Evolutionary conservation across 2,797 vertebrate genomes (phyloP).

Genomic region (Ispidina picta): DNA sequence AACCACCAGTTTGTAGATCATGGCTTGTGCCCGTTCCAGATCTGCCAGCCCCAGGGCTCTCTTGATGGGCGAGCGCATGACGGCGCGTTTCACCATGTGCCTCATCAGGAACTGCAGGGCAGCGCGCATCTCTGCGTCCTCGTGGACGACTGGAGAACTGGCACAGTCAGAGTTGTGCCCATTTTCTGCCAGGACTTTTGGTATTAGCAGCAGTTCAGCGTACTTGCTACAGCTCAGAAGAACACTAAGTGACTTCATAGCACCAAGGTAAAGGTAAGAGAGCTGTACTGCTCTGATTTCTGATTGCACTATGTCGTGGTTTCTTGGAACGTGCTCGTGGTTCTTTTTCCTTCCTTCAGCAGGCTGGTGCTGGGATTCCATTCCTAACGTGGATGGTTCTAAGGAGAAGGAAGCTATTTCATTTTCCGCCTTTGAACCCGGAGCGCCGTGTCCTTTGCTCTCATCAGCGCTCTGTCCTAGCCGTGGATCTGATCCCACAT

Average conservation of each 20-base stretch:
- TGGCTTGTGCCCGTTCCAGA: conserved; percentile 94
- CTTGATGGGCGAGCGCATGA: conserved; percentile 97
- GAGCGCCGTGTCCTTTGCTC: conserved; percentile 79
- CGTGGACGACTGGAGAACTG: conserved; percentile 88
- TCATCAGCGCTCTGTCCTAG: conserved; percentile 87
- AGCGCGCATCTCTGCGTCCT: conserved; percentile 92
- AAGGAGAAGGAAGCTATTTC: conserved; percentile 84
- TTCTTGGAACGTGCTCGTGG: conserved; percentile 85
- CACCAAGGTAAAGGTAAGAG: conserved; percentile 94
- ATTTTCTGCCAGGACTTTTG: conserved; percentile 88
- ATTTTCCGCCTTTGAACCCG: conserved; percentile 85
- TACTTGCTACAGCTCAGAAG: conserved; percentile 98
- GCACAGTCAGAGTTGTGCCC: conserved; percentile 93
- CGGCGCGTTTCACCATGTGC: conserved; percentile 96
- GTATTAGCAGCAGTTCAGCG: conserved; percentile 94
- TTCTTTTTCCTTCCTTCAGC: conserved; percentile 86
- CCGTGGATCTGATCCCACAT: conserved; percentile 76
- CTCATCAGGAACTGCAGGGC: conserved; percentile 97
- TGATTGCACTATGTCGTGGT: conserved; percentile 86
- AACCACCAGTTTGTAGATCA: conserved; percentile 96
- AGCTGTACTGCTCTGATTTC: conserved; percentile 94
- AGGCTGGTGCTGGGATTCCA: conserved; percentile 76
- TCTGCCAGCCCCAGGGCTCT: conserved; percentile 90
- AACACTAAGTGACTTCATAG: conserved; percentile 94
- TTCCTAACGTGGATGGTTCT: conserved; percentile 71